Evolutionary conservation across 1,140 invertebrate genomes (phyloP), one percentile per base, ranked within the genome.

Genomic region (Sitobion miscanthi): DNA sequence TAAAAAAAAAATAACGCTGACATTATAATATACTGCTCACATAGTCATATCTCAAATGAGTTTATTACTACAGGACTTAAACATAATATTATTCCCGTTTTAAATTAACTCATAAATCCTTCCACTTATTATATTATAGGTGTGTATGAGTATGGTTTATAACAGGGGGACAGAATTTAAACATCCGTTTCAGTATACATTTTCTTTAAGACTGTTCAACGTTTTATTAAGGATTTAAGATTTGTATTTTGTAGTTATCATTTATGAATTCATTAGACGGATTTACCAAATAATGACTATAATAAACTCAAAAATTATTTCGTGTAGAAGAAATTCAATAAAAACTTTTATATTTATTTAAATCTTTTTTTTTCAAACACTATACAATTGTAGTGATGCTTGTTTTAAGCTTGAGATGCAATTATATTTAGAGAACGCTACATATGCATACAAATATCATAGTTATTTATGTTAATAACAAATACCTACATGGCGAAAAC

Each of bases 61-160:
- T 90, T 90, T 69, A 90, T 69, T 57, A 57, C 35, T 69, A 90
- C 6, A 45, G 89, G 42, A 42, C 54, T 90, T 69, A 35, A 69
- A n/a, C 42, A 45, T 90, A 47, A 47, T 69, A 90, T 45, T 90
- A 90, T 62, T 62, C 20, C 23, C 25, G 38, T 69, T 90, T 90
- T 69, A 89, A 89, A 89, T 89, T 89, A 90, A 90, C 88, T 90
- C 88, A 42, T 90, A 90, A 90, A 90, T 90, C 38, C 57, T 90
- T 90, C 89, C 25, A 62, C 89, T 62, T 69, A 69, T 17, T 25
- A 90, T 45, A 62, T 42, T 45, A 62, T 42, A 69, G 45, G n/a
- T 69, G 9, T 88, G n/a, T 23, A 49, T 17, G 85, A 6, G 5
- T 54, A 54, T 89, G 45, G 86, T 49, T 87, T 87, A 49, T n/a